Evolutionary conservation across 2,888 invertebrate genomes (phyloP), one percentile per base, ranked within the genome.

Genomic region (Microdon myrmicae): DNA sequence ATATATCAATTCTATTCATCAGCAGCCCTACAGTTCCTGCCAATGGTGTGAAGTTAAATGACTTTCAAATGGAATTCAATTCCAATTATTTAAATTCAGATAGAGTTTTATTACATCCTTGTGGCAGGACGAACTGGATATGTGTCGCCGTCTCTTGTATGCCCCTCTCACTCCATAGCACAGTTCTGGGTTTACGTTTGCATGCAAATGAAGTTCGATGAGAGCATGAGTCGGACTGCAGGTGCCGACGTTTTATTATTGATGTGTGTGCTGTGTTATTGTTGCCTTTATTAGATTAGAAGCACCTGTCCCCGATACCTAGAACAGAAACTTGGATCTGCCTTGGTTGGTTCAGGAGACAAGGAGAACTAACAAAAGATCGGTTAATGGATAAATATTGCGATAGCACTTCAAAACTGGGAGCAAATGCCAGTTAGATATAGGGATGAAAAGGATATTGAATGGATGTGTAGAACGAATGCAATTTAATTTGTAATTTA

Each of bases 61-160:
- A 66, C 66, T 66, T 66, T 66, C 59, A 59, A 66, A 66, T 66
- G 48, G 59, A 66, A 66, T 66, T 59, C 59, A 59, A 59, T 59
- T 66, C 66, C 66, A 66, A 66, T 66, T 66, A 66, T 66, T 66
- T 59, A 66, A 66, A 66, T 66, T 59, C 66, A 59, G 59, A 66
- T 59, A 53, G 54, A 59, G 59, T 66, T 66, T 66, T 66, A 66
- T 59, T 59, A 59, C 66, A 59, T 59, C 66, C 59, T 66, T 45
- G 53, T 9, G 41, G 25, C 23, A 6, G 26, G 5, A 6, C 6
- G 22, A 5, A 22, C 22, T 3, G 17, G 16, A 19, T 17, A 8
- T 23, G 23, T 35, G 5, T 12, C 6, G 6, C 5, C 22, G 6
- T 22, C 3, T 23, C 9, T 9, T 37, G 9, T 28, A 23, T 28